Conservation (phyloP, 2,888 invertebrate species). For the Drosophila siamana region DNA sequence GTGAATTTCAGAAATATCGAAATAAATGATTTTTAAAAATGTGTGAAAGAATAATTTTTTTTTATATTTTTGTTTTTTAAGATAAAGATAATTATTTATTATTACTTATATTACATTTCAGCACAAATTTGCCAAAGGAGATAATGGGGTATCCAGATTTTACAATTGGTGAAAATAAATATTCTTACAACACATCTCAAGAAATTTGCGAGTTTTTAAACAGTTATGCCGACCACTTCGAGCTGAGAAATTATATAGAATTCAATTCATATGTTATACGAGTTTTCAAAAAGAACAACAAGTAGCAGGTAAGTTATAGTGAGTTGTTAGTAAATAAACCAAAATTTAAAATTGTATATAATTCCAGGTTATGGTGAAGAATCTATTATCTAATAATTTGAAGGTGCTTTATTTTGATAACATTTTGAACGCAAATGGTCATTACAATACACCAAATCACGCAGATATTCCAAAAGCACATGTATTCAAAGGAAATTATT, state of each 20-base stretch:
- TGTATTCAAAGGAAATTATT: conserved; percentile 87
- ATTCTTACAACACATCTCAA: conserved; percentile 90
- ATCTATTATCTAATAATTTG: conserved; percentile 55
- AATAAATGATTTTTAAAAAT: too few species aligned
- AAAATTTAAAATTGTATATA: neutral
- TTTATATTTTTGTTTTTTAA: too few species aligned
- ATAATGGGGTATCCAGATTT: conserved; percentile 96
- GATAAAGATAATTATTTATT: too few species aligned
- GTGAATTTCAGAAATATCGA: too few species aligned
- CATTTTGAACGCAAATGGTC: conserved; percentile 94
- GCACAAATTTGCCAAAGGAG: conserved; percentile 97
- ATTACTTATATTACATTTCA: conserved; percentile 82
- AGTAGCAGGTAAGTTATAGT: conserved; percentile 87
- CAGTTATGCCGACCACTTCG: conserved; percentile 89
- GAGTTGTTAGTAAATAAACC: too few species aligned
- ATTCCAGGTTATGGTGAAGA: conserved; percentile 75
- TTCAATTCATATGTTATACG: conserved; percentile 87
- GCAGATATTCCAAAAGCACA: conserved; percentile 90
- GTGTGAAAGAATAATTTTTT: too few species aligned
- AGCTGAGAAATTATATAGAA: conserved; percentile 88
- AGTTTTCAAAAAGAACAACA: conserved; percentile 86
- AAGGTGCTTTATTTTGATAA: conserved; percentile 88
- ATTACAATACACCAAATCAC: conserved; percentile 92
- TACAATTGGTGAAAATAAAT: conserved; percentile 89
- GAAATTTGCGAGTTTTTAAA: conserved; percentile 91